Evolutionary conservation across 2,888 invertebrate species (phyloP).

Genomic region (Folsomia candida): DNA sequence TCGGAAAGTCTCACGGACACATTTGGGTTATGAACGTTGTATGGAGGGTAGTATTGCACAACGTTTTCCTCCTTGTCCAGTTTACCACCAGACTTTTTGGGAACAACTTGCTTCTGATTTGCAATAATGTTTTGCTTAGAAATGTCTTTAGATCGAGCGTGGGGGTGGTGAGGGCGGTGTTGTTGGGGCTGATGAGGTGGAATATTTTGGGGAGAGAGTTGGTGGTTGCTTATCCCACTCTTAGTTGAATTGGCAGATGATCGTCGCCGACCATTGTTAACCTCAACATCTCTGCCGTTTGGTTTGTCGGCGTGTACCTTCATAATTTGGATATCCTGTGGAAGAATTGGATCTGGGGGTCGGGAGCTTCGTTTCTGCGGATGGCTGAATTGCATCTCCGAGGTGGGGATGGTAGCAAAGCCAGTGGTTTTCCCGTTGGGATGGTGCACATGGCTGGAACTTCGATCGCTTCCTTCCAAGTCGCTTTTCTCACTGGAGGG

Average conservation of each 20-base stretch:
- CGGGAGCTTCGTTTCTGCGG: conserved; percentile 43
- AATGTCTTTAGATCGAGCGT: conserved; percentile 15
- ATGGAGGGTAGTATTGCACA: conserved; percentile 31
- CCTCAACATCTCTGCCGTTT: conserved; percentile 20
- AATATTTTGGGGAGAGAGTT: conserved; percentile 21
- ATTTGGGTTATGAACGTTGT: conserved; percentile 40
- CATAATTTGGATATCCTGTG: conserved; percentile 50
- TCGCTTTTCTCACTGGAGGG: conserved; percentile 50
- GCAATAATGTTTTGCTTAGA: conserved; percentile 16
- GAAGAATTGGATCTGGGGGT: conserved; percentile 47
- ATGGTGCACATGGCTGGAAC: conserved; percentile 38
- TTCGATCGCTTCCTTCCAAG: conserved; percentile 47
- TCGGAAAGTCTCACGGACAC: conserved; percentile 30
- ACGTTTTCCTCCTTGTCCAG: conserved; percentile 3
- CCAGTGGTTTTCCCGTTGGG: conserved; percentile 48
- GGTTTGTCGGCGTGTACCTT: conserved; percentile 45
- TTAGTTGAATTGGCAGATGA: conserved; percentile 21
- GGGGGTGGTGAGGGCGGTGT: conserved; percentile 5
- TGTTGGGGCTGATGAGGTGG: conserved; percentile 26
- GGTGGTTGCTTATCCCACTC: conserved; percentile 15
- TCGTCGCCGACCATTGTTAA: conserved; percentile 4
- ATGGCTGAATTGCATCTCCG: conserved; percentile 47
- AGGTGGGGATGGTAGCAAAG: conserved; percentile 48
- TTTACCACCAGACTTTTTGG: background rate
- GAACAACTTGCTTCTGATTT: conserved; percentile 1